phyloP scores from a whole-genome alignment of 2,888 invertebrate genomes.

The Ophion obscuratus region DNA sequence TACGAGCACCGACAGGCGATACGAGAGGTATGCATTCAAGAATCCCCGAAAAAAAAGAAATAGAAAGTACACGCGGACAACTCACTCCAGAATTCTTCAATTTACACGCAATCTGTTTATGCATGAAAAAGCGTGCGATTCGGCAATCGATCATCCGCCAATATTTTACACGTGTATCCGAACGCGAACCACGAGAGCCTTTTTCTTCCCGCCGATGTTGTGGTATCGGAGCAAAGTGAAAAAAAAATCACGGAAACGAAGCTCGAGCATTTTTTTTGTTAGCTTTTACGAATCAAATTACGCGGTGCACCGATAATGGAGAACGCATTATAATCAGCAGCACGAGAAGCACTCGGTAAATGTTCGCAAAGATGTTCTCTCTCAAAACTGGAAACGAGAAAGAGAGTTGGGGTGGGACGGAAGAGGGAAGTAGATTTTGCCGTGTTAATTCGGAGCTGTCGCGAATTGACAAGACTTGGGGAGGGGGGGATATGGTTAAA shows the following conservation, averaged over 20 bases:
- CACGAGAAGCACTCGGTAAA: constrained; percentile 19
- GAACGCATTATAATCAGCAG: constrained; percentile 35
- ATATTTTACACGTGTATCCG: background rate
- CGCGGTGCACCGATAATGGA: constrained; percentile 58
- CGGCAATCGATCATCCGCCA: background rate
- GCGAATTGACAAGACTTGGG: constrained; percentile 17
- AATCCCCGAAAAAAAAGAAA: background rate
- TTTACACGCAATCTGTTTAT: background rate
- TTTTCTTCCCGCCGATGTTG: background rate
- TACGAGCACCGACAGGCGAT: background rate
- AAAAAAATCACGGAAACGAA: constrained; percentile 28
- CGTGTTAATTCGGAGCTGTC: constrained; percentile 56
- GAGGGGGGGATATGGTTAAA: constrained; percentile 8
- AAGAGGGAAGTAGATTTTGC: constrained; percentile 16
- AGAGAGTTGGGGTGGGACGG: constrained; percentile 6
- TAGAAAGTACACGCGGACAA: background rate
- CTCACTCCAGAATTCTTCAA: constrained; percentile 18
- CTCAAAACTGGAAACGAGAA: constrained; percentile 32
- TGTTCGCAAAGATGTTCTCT: constrained; percentile 50
- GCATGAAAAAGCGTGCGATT: background rate
- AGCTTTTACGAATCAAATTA: constrained; percentile 24
- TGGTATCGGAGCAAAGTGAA: background rate
- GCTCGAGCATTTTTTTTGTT: background rate
- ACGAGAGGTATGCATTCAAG: constrained; percentile 8
- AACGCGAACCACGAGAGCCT: background rate